A percentile compares a stretch with the other conserved stretches of the same genome.
Evolutionary conservation across 2,797 vertebrate species (phyloP).

Genomic region (Enteromius afrohamiltoni): DNA sequence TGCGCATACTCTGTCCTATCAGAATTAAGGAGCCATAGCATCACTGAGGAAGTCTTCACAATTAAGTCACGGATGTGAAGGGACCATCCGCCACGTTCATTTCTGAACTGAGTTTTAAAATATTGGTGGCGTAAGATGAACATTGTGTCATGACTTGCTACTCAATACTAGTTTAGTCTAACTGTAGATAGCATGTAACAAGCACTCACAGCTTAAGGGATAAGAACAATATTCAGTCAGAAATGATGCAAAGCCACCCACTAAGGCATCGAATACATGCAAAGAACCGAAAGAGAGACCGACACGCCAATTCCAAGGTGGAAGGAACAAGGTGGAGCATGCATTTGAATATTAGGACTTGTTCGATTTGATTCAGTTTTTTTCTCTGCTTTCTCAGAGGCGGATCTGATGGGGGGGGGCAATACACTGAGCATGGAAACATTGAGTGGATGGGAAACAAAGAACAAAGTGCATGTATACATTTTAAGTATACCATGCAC

Average conservation of each 20-base stretch:
- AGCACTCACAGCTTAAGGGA: constrained; percentile 44
- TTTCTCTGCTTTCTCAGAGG: not conserved
- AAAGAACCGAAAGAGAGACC: constrained; percentile 28
- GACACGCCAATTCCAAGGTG: constrained; percentile 43
- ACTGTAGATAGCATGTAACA: constrained; percentile 20
- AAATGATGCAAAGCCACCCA: constrained; percentile 42
- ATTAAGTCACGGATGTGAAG: not conserved
- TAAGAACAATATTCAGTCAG: constrained; percentile 29
- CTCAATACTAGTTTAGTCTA: constrained; percentile 15
- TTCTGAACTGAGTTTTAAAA: constrained; percentile 5
- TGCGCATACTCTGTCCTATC: not conserved
- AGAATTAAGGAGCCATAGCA: constrained; percentile 5
- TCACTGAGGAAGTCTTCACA: constrained; percentile 21
- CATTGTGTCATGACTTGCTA: constrained; percentile 7
- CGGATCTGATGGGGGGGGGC: not conserved
- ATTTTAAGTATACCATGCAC: constrained; percentile 43
- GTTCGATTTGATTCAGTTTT: not conserved
- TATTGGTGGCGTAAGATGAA: not conserved
- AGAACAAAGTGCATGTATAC: constrained; percentile 49
- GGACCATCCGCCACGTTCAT: not conserved
- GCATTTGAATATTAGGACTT: constrained; percentile 38
- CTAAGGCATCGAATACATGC: constrained; percentile 47
- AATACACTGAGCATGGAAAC: constrained; percentile 3
- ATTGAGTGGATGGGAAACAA: constrained; percentile 9
- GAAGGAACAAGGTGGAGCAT: constrained; percentile 51